Evolutionary conservation across 2,113 vertebrate species (phyloP).

Genomic region (Phalacrocorax carbo): DNA sequence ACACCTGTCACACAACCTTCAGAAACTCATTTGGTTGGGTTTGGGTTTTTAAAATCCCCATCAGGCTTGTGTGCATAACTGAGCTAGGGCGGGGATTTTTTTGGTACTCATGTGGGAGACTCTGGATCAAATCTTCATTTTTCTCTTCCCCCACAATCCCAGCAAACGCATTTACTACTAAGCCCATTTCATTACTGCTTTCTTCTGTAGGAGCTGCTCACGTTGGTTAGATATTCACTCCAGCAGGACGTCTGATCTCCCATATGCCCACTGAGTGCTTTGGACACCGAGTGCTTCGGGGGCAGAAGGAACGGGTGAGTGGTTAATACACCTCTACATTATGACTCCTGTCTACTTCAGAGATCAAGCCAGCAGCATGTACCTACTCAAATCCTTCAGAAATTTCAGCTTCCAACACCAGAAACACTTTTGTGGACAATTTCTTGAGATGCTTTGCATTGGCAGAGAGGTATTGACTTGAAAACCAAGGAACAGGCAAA

Average conservation of each 20-base stretch:
- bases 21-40: background rate
- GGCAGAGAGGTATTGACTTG: background rate
- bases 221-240: rapidly evolving
- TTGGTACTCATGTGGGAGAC: background rate
- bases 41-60: background rate
- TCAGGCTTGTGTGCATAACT: background rate
- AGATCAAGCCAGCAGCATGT: background rate
- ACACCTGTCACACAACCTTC: background rate
- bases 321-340: rapidly evolving
- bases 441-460: background rate
- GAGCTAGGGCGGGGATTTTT: background rate
- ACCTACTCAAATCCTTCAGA: background rate
- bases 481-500: background rate
- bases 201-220: background rate
- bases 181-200: background rate
- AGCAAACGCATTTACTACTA: background rate
- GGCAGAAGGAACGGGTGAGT: background rate
- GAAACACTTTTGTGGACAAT: rapidly evolving
- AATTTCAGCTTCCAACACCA: background rate
- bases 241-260: background rate
- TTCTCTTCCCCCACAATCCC: background rate
- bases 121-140: background rate
- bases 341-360: too few species aligned
- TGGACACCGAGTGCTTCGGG: background rate
- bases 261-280: rapidly evolving